A percentile compares a stretch with the other conserved stretches of the same genome.
Conservation (phyloP, 2,113 vertebrate species). For the Erythrocebus patas region DNA sequence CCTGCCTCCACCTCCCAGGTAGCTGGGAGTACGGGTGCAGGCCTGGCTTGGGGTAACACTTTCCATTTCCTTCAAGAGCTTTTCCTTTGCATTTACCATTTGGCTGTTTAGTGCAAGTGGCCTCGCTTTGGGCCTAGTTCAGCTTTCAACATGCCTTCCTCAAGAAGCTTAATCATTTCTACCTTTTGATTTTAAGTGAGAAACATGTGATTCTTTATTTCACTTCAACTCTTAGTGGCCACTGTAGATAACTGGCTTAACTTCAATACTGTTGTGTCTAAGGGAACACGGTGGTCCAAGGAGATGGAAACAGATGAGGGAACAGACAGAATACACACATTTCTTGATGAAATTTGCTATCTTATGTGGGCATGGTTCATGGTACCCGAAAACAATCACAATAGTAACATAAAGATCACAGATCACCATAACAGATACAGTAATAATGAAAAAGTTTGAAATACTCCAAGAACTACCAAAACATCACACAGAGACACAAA, state of each 20-base stretch:
- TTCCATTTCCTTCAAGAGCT: background rate
- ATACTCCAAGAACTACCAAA: background rate
- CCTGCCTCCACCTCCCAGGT: background rate
- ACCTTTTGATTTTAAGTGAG: background rate
- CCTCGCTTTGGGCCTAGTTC: background rate
- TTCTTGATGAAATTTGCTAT: background rate
- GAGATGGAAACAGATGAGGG: background rate
- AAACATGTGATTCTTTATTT: background rate
- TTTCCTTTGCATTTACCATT: background rate
- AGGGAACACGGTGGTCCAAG: background rate
- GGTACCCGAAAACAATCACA: background rate
- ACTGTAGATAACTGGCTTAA: background rate
- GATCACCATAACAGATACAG: background rate
- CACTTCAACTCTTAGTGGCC: background rate
- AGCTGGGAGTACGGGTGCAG: background rate
- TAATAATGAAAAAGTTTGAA: background rate
- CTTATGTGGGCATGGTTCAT: background rate
- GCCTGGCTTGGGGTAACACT: background rate
- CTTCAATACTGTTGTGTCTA: background rate
- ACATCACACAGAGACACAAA: background rate
- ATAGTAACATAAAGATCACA: background rate
- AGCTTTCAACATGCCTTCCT: background rate
- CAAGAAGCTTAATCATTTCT: background rate
- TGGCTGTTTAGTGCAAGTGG: background rate
- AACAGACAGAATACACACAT: background rate